These are phyloP conservation scores for Alosa sapidissima DNA, from an alignment of 2,797 vertebrate species.

Conservation along the genomic window DNA sequence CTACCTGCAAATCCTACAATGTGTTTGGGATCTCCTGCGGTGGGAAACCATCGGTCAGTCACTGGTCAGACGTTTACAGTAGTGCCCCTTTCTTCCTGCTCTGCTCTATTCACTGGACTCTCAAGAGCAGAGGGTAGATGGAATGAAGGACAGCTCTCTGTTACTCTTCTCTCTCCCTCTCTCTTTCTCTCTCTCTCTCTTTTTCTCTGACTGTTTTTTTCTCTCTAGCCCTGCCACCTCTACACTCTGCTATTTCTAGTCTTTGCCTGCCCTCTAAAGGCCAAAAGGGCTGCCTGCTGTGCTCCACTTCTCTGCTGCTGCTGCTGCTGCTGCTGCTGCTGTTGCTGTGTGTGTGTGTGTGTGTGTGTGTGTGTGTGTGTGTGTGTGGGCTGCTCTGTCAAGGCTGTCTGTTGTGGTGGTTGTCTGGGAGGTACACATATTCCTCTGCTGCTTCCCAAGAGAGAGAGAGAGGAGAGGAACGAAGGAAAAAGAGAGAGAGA, in stretches of 20 bases:
- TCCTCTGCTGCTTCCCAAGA: slow-evolving; percentile 48
- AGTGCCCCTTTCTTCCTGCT: not conserved
- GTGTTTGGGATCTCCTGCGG: not conserved
- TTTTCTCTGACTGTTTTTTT: slow-evolving; percentile 75
- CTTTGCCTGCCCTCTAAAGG: slow-evolving; percentile 99
- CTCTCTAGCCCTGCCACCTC: slow-evolving; percentile 60
- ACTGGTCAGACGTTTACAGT: not conserved
- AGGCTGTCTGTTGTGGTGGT: slow-evolving; percentile 57
- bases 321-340: slow-evolving; percentile 24
- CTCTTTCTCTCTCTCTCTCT: slow-evolving; percentile 54
- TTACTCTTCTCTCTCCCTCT: slow-evolving; percentile 53
- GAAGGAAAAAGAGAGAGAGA: not conserved
- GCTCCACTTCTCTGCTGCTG: slow-evolving; percentile 37
- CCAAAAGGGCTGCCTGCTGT: slow-evolving; percentile 71
- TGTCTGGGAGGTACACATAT: slow-evolving; percentile 44
- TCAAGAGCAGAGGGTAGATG: slow-evolving; percentile 32
- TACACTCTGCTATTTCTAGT: slow-evolving; percentile 79
- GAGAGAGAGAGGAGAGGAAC: slow-evolving; percentile 36
- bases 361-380: slow-evolving; percentile 47
- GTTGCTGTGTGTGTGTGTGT: slow-evolving; percentile 50
- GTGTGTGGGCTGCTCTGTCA: slow-evolving; percentile 59
- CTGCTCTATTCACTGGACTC: not conserved
- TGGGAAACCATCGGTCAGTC: not conserved
- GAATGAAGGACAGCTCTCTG: slow-evolving; percentile 26
- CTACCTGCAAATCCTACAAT: not conserved